Evolutionary conservation across 2,797 vertebrate genomes (phyloP), one percentile per base, ranked within the genome.

Genomic region (Champsocephalus esox): DNA sequence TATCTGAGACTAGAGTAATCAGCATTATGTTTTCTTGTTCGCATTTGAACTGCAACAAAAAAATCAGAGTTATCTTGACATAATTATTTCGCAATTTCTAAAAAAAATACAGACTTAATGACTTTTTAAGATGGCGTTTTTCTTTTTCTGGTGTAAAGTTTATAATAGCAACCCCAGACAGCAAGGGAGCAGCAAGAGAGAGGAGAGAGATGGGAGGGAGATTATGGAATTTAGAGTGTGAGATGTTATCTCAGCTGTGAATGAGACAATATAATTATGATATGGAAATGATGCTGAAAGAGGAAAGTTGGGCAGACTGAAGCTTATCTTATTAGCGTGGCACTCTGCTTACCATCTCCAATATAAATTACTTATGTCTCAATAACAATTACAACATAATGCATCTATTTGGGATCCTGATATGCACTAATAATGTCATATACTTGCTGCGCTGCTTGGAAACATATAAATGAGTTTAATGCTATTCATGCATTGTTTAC

Each of bases 191-290:
- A 6, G 32, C 70, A 57, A 48, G 64, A 83, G 67, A 52, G 77
- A 59, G 45, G 59, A 60, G 61, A 56, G 73, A 44, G 89, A 87
- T 81, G 71, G 76, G 70, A 74, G 62, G 32, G 64, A 80, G 82
- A 86, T 87, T 86, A 81, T 38, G 63, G 72, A 68, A 70, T 79
- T 62, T 65, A 63, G 83, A 82, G 76, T 58, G 94, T 94, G 95
- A 96, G 95, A 93, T 95, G 95, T 96, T 95, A 96, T 96, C 96
- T 95, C 95, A 95, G 83, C 78, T 86, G 95, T 94, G 95, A 95
- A 95, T 94, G 93, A 95, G 95, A 96, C 94, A 92, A 96, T 96
- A 96, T 96, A 97, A 97, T 96, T 97, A 97, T 95, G 95, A 96
- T 96, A 97, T 96, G 96, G 96, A 97, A 97, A 97, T 96, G 91